A percentile compares a stretch with the other conserved stretches of the same genome.
Evolutionary conservation across 2,888 invertebrate species (phyloP).

Genomic region (Pelosia muscerda): DNA sequence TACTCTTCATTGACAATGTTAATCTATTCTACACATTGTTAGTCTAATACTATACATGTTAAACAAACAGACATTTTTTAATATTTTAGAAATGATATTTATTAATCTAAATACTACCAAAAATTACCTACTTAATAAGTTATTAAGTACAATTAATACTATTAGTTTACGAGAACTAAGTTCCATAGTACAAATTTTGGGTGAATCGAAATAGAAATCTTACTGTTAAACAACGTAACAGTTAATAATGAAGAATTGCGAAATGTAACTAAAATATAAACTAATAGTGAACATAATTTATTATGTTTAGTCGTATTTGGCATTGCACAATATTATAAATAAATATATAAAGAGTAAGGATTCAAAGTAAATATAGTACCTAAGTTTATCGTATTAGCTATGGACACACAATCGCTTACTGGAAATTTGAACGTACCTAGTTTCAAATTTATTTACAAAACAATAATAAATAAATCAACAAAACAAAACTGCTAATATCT

Average conservation of each 20-base stretch:
- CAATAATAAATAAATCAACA: slow-evolving; percentile 60
- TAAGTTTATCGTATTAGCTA: slow-evolving; percentile 64
- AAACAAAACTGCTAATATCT: slow-evolving; percentile 64
- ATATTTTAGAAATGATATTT: slow-evolving; percentile 85
- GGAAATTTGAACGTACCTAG: slow-evolving; percentile 58
- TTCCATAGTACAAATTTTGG: slow-evolving; percentile 65
- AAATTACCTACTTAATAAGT: slow-evolving; percentile 77
- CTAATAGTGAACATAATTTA: slow-evolving; percentile 77
- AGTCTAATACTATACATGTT: slow-evolving; percentile 86
- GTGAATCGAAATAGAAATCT: slow-evolving; percentile 64
- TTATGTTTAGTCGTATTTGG: slow-evolving; percentile 69
- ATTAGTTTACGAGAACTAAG: slow-evolving; percentile 80
- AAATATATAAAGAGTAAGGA: slow-evolving; percentile 69
- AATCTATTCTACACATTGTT: slow-evolving; percentile 85
- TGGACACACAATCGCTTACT: slow-evolving; percentile 66
- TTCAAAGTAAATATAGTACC: slow-evolving; percentile 62
- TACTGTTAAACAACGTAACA: slow-evolving; percentile 69
- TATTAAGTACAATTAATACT: slow-evolving; percentile 83
- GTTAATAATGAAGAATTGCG: slow-evolving; percentile 64
- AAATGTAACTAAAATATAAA: slow-evolving; percentile 71
- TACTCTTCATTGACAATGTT: slow-evolving; percentile 72
- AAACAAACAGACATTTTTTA: slow-evolving; percentile 85
- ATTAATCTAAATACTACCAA: slow-evolving; percentile 83
- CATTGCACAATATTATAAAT: slow-evolving; percentile 75
- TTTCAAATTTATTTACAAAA: slow-evolving; percentile 66